Conservation (phyloP, 1,140 invertebrate genomes). For the Drosophila novamexicana region DNA sequence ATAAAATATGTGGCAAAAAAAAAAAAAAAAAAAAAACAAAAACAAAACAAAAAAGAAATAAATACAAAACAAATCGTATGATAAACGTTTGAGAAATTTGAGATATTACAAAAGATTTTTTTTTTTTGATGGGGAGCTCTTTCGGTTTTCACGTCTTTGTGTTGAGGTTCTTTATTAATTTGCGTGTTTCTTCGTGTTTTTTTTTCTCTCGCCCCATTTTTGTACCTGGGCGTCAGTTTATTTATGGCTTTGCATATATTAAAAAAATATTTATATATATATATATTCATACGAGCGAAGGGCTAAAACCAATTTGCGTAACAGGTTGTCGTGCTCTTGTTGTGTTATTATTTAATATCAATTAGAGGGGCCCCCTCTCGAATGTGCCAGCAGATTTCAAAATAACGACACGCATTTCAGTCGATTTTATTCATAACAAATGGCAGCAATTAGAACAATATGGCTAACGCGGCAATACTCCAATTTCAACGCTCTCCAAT, state of each 20-base stretch:
- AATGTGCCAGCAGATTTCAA: conserved; percentile 73
- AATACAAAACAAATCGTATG: conserved; percentile 49
- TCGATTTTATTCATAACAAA: conserved; percentile 62
- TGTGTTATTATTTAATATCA: conserved; percentile 77
- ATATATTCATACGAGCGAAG: conserved; percentile 4
- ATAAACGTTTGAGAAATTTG: conserved; percentile 75
- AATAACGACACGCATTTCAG: conserved; percentile 78
- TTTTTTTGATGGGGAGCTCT: conserved; percentile 16
- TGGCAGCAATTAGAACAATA: conserved; percentile 80
- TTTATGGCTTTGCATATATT: conserved; percentile 81
- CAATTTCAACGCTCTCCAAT: conserved; percentile 70
- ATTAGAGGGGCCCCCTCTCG: conserved; percentile 52
- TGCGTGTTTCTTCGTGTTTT: conserved; percentile 27
- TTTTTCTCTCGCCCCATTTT: conserved; percentile 24
- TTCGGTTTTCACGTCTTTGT: conserved; percentile 27
- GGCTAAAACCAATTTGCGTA: conserved; percentile 48
- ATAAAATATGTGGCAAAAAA: conserved; percentile 69
- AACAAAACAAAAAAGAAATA: conserved; percentile 17
- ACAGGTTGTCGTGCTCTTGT: conserved; percentile 58
- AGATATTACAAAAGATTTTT: conserved; percentile 63
- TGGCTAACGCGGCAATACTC: conserved; percentile 64
- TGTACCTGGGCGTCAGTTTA: conserved; percentile 74
- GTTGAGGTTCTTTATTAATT: conserved; percentile 66
- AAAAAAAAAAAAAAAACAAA: neutral
- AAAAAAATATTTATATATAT: conserved; percentile 49